Conservation (phyloP, 1,140 invertebrate genomes). For the Atta texana region DNA sequence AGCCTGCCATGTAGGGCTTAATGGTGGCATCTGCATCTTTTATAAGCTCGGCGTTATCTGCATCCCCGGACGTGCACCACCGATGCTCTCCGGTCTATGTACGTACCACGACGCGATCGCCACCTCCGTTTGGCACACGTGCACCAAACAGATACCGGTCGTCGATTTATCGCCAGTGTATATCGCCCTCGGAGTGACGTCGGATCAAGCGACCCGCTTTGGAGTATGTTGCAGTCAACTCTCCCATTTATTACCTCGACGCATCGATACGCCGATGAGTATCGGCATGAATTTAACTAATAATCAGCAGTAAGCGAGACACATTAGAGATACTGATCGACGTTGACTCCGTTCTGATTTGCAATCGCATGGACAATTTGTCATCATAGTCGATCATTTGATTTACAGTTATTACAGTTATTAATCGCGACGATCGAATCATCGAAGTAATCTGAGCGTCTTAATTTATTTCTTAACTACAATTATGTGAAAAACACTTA, state of each 20-base stretch:
- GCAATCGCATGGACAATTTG: slow-evolving; percentile 28
- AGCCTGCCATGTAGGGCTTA: slow-evolving; percentile 42
- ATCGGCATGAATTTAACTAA: slow-evolving; percentile 54
- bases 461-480: background rate
- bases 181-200: slow-evolving; percentile 40
- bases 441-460: background rate
- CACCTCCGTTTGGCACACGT: slow-evolving; percentile 23
- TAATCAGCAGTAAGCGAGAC: slow-evolving; percentile 50
- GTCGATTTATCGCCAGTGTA: slow-evolving; percentile 50
- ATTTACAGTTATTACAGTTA: background rate
- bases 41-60: slow-evolving; percentile 59
- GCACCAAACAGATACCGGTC: slow-evolving; percentile 28
- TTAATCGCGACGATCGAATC: slow-evolving; percentile 6
- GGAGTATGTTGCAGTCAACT: slow-evolving; percentile 22
- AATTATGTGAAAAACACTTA: too few relatives aligned
- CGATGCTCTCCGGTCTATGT: slow-evolving; percentile 9
- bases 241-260: slow-evolving; percentile 47
- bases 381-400: background rate
- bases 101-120: background rate
- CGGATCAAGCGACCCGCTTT: slow-evolving; percentile 38
- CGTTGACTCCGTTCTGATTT: slow-evolving; percentile 9
- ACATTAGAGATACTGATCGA: slow-evolving; percentile 36
- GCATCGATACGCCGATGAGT: slow-evolving; percentile 36
- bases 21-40: slow-evolving; percentile 67
- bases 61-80: slow-evolving; percentile 31